Evolutionary conservation across 2,113 vertebrate species (phyloP).

Genomic region (Lanius collurio): DNA sequence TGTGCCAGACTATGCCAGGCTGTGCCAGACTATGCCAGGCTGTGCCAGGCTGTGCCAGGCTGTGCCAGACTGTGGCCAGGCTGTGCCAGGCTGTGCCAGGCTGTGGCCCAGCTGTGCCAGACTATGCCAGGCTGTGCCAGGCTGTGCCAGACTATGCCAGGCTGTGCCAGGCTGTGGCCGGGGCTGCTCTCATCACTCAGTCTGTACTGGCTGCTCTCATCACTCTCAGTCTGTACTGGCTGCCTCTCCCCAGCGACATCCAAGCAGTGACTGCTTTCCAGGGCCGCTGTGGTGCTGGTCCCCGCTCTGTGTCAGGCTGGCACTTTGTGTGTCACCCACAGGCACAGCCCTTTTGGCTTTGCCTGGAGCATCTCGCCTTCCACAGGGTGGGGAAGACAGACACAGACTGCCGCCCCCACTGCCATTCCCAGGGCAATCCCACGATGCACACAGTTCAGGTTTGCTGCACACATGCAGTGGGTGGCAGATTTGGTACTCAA

Average conservation of each 20-base stretch:
- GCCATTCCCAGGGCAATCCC: neutral
- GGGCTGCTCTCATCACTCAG: neutral
- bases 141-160: too few species aligned
- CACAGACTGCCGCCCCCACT: neutral
- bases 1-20: too few species aligned
- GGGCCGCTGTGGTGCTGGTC: neutral
- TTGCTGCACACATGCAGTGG: neutral
- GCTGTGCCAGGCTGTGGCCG: neutral
- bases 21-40: too few species aligned
- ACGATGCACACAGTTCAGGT: fast-evolving
- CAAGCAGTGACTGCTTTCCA: neutral
- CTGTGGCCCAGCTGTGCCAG: neutral
- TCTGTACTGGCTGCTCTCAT: neutral
- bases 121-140: too few species aligned
- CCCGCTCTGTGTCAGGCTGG: neutral
- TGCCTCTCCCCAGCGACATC: neutral
- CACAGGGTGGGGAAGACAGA: neutral
- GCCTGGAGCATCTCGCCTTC: neutral
- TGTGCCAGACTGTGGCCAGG: too few species aligned
- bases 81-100: too few species aligned
- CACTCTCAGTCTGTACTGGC: neutral
- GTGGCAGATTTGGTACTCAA: neutral
- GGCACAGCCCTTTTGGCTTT: neutral
- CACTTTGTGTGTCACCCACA: fast-evolving
- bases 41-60: too few species aligned